Percentiles rank a stretch among this genome's conserved stretches.
These are phyloP conservation scores for Papilio machaon DNA, from an alignment of 1,140 invertebrate species.

Conservation along the genomic window DNA sequence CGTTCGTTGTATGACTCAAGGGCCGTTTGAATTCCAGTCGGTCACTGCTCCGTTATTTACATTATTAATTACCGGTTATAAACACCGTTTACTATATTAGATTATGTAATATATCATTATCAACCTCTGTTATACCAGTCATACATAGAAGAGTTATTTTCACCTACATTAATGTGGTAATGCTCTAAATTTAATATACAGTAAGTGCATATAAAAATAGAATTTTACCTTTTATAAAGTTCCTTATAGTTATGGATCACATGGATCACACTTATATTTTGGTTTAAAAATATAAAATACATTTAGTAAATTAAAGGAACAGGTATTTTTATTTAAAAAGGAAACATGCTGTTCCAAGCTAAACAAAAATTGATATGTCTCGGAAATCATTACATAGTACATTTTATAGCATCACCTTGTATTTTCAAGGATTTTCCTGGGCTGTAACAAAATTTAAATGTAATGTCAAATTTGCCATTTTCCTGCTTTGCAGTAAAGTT, in stretches of 20 bases:
- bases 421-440: conserved; percentile 21
- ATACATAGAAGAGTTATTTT: not conserved
- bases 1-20: conserved; percentile 45
- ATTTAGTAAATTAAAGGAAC: not conserved
- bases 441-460: conserved; percentile 11
- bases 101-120: not conserved
- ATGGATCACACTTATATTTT: too few species aligned
- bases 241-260: too few species aligned
- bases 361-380: not conserved
- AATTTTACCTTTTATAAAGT: too few species aligned
- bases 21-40: conserved; percentile 69
- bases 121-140: not conserved
- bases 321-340: not conserved
- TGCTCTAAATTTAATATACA: too few species aligned
- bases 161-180: too few species aligned
- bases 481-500: not conserved
- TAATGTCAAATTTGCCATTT: not conserved
- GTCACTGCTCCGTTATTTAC: conserved; percentile 63
- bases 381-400: not conserved
- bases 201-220: not conserved
- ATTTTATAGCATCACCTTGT: conserved; percentile 31
- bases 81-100: conserved; percentile 28
- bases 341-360: not conserved
- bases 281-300: too few species aligned
- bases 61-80: conserved; percentile 44